Conservation (phyloP, 2,113 vertebrate genomes). For the Lamprotornis superbus region DNA sequence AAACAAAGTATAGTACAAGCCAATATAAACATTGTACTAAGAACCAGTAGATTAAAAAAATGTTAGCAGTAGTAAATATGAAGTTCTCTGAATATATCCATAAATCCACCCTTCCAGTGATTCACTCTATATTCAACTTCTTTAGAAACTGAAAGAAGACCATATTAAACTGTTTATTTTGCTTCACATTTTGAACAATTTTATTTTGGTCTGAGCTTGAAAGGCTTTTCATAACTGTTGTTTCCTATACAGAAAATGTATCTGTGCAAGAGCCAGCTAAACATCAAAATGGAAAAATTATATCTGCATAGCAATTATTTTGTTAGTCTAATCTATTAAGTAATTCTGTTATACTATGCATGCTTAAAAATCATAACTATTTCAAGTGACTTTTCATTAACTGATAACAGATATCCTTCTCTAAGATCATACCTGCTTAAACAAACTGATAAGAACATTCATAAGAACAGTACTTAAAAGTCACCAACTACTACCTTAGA, state of each 20-base stretch:
- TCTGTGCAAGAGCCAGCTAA: background rate
- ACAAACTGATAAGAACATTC: slow-evolving; percentile 18
- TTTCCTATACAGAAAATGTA: background rate
- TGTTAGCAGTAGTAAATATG: background rate
- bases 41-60: background rate
- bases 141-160: background rate
- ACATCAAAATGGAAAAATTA: background rate
- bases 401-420: background rate
- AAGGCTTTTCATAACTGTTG: background rate
- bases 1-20: background rate
- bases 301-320: background rate
- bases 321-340: background rate
- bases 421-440: background rate
- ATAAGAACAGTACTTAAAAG: background rate
- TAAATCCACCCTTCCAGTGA: background rate
- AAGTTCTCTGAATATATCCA: background rate
- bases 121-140: background rate
- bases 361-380: background rate
- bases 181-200: background rate
- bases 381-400: slow-evolving; percentile 14
- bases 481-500: slow-evolving; percentile 12
- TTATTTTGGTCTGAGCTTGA: background rate
- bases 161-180: background rate
- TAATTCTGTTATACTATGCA: background rate
- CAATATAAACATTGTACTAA: background rate